phyloP scores from a whole-genome alignment of 2,888 invertebrate genomes.

The Notocelia uddmanniana region DNA sequence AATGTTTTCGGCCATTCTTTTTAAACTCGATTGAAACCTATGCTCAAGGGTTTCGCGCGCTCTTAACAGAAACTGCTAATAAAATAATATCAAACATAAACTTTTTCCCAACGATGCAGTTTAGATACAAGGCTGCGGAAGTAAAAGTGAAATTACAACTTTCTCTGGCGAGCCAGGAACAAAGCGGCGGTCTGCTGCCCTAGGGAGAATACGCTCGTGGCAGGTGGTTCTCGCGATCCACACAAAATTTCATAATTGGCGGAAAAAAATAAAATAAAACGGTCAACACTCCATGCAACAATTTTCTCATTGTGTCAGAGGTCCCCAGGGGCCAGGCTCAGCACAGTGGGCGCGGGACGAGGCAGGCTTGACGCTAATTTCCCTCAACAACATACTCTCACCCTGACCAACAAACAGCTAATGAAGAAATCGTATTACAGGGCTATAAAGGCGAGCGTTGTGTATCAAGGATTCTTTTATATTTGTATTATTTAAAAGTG shows the following conservation, averaged over 20 bases:
- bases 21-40: not conserved
- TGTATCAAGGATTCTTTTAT: not conserved
- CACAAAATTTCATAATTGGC: slow-evolving; percentile 76
- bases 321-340: slow-evolving; percentile 77
- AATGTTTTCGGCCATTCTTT: too few relatives aligned
- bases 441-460: not conserved
- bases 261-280: slow-evolving; percentile 72
- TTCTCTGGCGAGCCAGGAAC: slow-evolving; percentile 65
- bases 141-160: slow-evolving; percentile 70
- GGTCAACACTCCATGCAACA: slow-evolving; percentile 71
- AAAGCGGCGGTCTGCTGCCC: slow-evolving; percentile 57
- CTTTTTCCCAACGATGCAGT: slow-evolving; percentile 21
- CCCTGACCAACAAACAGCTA: slow-evolving; percentile 6
- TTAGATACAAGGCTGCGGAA: slow-evolving; percentile 49
- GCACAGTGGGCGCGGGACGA: slow-evolving; percentile 76
- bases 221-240: slow-evolving; percentile 71
- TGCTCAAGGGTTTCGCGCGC: not conserved
- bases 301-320: slow-evolving; percentile 76
- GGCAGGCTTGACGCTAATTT: slow-evolving; percentile 74
- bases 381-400: slow-evolving; percentile 57
- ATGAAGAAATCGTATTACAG: slow-evolving; percentile 14
- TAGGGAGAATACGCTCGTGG: slow-evolving; percentile 62
- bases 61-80: slow-evolving; percentile 8
- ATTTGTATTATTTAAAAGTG: too few relatives aligned
- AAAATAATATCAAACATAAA: slow-evolving; percentile 21